phyloP scores from a whole-genome alignment of 30 jellyfish, hydroid and myxozoan genomes.

The Catostylus mosaicus region DNA sequence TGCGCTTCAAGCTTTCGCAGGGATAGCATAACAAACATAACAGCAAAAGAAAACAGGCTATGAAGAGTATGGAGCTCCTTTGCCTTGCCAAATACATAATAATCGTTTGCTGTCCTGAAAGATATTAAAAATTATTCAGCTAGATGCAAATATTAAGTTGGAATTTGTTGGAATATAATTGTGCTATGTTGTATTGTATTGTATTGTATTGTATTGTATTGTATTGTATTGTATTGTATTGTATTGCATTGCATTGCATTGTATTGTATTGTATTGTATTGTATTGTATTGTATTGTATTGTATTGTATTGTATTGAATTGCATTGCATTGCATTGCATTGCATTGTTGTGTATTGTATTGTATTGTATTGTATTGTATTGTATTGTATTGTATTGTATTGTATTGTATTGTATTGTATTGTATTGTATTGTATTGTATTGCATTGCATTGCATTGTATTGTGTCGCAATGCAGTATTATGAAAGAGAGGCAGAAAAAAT shows the following conservation, averaged over 20 bases:
- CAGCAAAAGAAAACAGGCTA: not conserved
- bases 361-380: not conserved
- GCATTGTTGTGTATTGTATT: not conserved
- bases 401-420: not conserved
- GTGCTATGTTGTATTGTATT: not conserved
- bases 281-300: not conserved
- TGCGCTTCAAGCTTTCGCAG: slow-evolving; percentile 30
- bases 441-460: not conserved
- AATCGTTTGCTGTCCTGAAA: not conserved
- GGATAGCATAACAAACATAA: slow-evolving; percentile 14
- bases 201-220: not conserved
- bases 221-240: not conserved
- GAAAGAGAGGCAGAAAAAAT: not conserved
- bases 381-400: not conserved
- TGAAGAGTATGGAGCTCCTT: not conserved
- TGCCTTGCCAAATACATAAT: not conserved
- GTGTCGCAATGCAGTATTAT: not conserved
- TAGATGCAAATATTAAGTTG: too few species aligned
- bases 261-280: not conserved
- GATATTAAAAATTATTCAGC: not conserved
- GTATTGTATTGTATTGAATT: not conserved
- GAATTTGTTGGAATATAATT: not conserved
- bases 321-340: not conserved
- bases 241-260: not conserved
- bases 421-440: not conserved